Evolutionary conservation across 2,888 invertebrate species (phyloP).

Genomic region (Bellardia bayeri): DNA sequence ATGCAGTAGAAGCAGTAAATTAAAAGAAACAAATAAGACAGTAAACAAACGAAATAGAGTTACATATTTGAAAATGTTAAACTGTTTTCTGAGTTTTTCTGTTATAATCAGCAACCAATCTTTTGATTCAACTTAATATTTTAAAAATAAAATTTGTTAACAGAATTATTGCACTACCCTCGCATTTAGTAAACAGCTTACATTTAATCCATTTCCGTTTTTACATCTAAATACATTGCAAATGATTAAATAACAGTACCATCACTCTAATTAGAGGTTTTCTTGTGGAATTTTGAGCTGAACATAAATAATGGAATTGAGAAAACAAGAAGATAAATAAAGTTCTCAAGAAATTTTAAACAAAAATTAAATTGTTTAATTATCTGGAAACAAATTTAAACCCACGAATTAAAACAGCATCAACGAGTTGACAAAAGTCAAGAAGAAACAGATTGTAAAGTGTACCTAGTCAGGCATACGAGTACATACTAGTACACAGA

Average conservation of each 20-base stretch:
- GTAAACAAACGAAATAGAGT: neutral
- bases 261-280: slow-evolving; percentile 46
- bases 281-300: slow-evolving; percentile 6
- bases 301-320: slow-evolving; percentile 18
- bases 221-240: slow-evolving; percentile 1
- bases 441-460: too few relatives aligned
- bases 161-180: neutral
- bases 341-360: slow-evolving; percentile 1
- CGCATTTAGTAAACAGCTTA: neutral
- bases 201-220: neutral
- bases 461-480: too few relatives aligned
- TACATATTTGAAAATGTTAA: too few relatives aligned
- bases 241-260: neutral
- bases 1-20: neutral
- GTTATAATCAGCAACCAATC: too few relatives aligned
- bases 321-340: neutral
- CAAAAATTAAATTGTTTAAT: neutral
- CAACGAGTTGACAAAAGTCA: neutral
- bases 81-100: too few relatives aligned
- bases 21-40: neutral
- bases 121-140: too few relatives aligned
- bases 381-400: slow-evolving; percentile 5
- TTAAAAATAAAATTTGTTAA: too few relatives aligned
- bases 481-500: too few relatives aligned
- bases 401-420: neutral